Base-by-base conservation (phyloP, 2,888 invertebrate species). In the Tyria jacobaeae region DNA sequence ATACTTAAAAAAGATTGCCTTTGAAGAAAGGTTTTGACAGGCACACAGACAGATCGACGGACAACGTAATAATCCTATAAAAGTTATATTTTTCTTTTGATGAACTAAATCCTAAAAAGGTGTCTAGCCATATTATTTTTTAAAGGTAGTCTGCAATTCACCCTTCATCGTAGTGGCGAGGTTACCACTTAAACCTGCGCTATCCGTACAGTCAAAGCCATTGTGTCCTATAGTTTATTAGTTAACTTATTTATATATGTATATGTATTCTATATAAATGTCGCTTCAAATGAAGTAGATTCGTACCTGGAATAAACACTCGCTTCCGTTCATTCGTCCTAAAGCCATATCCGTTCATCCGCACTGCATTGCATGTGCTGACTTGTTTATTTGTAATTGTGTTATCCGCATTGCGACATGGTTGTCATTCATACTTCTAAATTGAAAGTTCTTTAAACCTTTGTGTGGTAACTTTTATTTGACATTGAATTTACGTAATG, bases 391-490 rank as follows among this genome's bases (percentile, higher is more conserved):
- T 53, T 63, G 51, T 70, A 58, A 60, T 70, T 64, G 66, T 61
- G 56, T 64, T 72, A 27, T 71, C 76, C 79, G 80, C 80, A 80
- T 68, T 81, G 81, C 81, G 79, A 62, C 75, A 71, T 71, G 73
- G 67, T 75, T 76, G 69, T 64, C 75, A 73, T 80, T 71, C 66
- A 63, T 70, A 69, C 67, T 58, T 71, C 61, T 68, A 67, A 62
- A 71, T 69, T 54, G 71, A 69, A 51, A 70, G 52, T 60, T 57
- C 57, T 61, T 64, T 58, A 34, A 24, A 34, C n/a, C 57, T 49
- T 37, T 14, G 41, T 57, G 44, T 34, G 15, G 21, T 12, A 27
- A 9, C 27, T 49, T 49, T 27, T 49, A 49, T 49, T 25, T 3
- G 25, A 27, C 24, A n/a, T 7, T 25, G 15, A 48, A 48, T 47